Conservation (phyloP, 2,888 invertebrate species). For the Cheilosia grossa region DNA sequence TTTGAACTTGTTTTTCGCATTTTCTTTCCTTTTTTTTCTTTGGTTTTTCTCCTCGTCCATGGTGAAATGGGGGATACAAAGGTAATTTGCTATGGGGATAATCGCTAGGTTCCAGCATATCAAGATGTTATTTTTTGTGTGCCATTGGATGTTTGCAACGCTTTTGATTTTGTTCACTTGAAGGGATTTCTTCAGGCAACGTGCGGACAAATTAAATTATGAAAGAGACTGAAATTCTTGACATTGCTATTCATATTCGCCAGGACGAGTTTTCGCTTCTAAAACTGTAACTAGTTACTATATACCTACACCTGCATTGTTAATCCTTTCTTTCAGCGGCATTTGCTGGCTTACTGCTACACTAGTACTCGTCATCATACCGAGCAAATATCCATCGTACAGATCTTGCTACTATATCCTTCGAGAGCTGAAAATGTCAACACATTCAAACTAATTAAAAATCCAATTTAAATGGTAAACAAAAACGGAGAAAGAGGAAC, state of each 20-base stretch:
- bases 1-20: slow-evolving; percentile 18
- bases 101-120: slow-evolving; percentile 48
- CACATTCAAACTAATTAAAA: slow-evolving; percentile 75
- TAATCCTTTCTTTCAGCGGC: slow-evolving; percentile 22
- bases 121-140: slow-evolving; percentile 49
- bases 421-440: slow-evolving; percentile 72
- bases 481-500: slow-evolving; percentile 44
- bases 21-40: background rate
- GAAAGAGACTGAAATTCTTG: slow-evolving; percentile 32
- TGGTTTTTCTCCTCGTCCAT: background rate
- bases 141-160: background rate
- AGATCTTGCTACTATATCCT: slow-evolving; percentile 52
- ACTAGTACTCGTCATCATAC: slow-evolving; percentile 20
- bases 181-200: slow-evolving; percentile 17
- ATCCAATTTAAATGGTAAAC: slow-evolving; percentile 75
- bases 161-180: slow-evolving; percentile 46
- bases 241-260: slow-evolving; percentile 34
- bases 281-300: slow-evolving; percentile 42
- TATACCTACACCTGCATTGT: background rate
- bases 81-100: slow-evolving; percentile 50
- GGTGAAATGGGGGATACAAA: slow-evolving; percentile 33
- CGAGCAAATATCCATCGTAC: slow-evolving; percentile 60
- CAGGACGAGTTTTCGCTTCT: background rate
- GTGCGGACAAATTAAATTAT: slow-evolving; percentile 63
- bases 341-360: too few species aligned